Evolutionary conservation across 2,888 invertebrate species (phyloP).

Genomic region (Autographa pulchrina): DNA sequence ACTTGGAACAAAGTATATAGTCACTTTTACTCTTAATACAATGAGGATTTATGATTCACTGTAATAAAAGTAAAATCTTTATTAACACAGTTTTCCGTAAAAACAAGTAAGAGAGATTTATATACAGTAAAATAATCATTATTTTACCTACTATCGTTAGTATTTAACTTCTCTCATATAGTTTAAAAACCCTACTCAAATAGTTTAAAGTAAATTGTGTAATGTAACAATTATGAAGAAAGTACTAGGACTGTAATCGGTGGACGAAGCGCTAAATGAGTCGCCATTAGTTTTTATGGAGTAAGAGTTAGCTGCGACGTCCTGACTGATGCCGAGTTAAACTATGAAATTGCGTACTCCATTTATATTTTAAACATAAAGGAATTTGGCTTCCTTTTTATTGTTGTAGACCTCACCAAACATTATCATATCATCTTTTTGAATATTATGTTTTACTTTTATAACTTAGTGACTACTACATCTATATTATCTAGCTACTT

Average conservation of each 20-base stretch:
- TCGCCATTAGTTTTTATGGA: conserved; percentile 78
- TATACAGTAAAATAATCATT: neutral
- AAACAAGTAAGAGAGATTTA: neutral
- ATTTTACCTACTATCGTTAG: neutral
- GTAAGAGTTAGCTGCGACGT: conserved; percentile 63
- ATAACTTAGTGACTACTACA: too few relatives aligned
- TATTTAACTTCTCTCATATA: neutral
- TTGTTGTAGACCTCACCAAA: neutral
- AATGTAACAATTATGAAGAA: conserved; percentile 56
- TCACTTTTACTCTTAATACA: neutral
- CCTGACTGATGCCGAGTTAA: conserved; percentile 64
- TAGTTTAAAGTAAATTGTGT: conserved; percentile 31
- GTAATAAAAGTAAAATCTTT: conserved; percentile 4
- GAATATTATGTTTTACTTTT: too few relatives aligned
- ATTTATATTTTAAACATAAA: conserved; percentile 36
- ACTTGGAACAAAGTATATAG: neutral
- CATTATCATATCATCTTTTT: neutral
- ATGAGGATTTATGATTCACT: neutral
- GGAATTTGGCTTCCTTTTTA: neutral
- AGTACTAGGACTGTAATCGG: conserved; percentile 54
- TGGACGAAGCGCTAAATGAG: conserved; percentile 65
- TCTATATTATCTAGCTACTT: neutral
- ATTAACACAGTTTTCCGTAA: neutral
- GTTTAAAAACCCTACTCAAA: conserved; percentile 6
- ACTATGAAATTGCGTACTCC: conserved; percentile 66